phyloP scores from a whole-genome alignment of 2,113 vertebrate genomes.

The Turdus rufiventris region DNA sequence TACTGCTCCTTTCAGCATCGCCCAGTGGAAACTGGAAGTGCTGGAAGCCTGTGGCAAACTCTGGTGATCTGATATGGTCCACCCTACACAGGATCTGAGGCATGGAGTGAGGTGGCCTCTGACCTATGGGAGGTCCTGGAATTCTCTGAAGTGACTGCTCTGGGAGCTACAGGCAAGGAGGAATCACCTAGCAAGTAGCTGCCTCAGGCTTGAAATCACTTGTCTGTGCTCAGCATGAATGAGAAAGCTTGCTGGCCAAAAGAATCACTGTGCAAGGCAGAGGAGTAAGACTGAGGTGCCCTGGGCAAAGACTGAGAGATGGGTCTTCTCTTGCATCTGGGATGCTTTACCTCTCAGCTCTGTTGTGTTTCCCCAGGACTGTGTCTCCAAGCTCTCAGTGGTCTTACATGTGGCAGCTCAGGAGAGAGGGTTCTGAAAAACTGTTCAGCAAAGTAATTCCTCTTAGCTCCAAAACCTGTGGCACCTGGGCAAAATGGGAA shows the following conservation, averaged over 20 bases:
- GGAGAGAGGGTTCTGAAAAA: neutral
- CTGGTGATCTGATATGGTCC: fast-evolving
- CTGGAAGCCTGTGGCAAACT: neutral
- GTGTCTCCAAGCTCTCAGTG: neutral
- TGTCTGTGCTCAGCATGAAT: fast-evolving
- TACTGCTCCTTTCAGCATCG: neutral
- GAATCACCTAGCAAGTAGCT: neutral
- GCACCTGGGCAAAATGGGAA: neutral
- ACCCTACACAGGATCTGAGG: neutral
- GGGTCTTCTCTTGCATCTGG: neutral
- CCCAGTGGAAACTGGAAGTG: neutral
- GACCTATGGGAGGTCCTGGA: neutral
- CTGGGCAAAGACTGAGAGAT: neutral
- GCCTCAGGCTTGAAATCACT: neutral
- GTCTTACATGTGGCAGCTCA: neutral
- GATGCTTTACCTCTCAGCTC: neutral
- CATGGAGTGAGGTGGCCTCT: neutral
- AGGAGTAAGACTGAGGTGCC: neutral
- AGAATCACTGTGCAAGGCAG: neutral
- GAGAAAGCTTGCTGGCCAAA: neutral
- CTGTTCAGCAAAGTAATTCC: neutral
- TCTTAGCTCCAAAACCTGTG: neutral
- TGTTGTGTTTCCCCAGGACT: neutral
- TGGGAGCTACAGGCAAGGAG: neutral
- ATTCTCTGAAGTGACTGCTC: neutral